phyloP scores from a whole-genome alignment of 2,888 invertebrate genomes.

The Tipula helvola region DNA sequence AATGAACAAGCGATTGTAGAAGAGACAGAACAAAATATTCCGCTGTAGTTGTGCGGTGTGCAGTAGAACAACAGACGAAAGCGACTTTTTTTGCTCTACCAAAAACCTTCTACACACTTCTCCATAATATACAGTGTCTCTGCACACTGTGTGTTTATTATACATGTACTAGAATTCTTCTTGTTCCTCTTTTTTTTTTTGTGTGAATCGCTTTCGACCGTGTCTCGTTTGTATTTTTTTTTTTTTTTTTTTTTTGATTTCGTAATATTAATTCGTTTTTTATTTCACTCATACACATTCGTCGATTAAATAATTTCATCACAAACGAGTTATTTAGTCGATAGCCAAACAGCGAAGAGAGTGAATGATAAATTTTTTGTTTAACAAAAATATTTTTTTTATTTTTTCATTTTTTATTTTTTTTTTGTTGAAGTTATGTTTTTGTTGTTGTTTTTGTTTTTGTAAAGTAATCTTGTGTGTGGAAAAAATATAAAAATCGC shows the following conservation, averaged over 20 bases:
- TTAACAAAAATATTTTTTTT: neutral
- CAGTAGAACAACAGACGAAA: neutral
- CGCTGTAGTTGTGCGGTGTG: neutral
- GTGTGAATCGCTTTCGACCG: constrained; percentile 4
- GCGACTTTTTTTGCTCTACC: neutral
- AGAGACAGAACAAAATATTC: neutral
- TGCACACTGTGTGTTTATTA: neutral
- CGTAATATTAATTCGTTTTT: constrained; percentile 4
- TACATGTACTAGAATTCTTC: constrained; percentile 4
- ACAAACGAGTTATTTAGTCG: constrained; percentile 4
- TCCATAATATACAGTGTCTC: neutral
- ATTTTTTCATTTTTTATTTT: neutral
- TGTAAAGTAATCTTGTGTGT: constrained; percentile 4
- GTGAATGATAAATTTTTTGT: constrained; percentile 4
- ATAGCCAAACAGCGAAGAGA: constrained; percentile 4
- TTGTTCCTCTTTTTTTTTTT: neutral
- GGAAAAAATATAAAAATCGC: neutral
- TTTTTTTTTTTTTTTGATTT: neutral
- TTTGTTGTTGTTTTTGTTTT: neutral
- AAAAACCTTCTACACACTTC: neutral
- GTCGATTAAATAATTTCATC: constrained; percentile 4
- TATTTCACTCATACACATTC: constrained; percentile 4
- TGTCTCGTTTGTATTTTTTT: neutral
- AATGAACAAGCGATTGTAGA: neutral
- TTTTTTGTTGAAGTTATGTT: neutral